Conservation (phyloP, 1,140 invertebrate genomes). For the Sitodiplosis mosellana region DNA sequence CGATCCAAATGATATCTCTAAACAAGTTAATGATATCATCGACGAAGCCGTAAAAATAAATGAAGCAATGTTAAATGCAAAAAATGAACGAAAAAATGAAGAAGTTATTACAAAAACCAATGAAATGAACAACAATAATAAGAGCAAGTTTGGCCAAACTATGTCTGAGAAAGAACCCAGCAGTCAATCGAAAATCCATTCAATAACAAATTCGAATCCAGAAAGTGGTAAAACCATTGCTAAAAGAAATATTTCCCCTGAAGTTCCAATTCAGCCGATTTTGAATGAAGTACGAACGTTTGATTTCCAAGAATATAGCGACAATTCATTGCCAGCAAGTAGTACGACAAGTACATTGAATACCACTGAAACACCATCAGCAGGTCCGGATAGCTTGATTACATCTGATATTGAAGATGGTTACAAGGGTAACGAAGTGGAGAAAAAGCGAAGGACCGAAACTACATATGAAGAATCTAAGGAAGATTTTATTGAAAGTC, state of each 20-base stretch:
- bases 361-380: neutral
- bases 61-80: neutral
- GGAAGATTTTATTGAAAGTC: neutral
- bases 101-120: neutral
- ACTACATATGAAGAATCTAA: constrained; percentile 1
- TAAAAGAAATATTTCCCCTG: neutral
- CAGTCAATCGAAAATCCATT: too few species aligned
- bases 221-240: too few species aligned
- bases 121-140: too few species aligned
- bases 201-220: too few species aligned
- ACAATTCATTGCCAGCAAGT: neutral
- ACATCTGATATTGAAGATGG: constrained; percentile 5
- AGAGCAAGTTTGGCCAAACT: too few species aligned
- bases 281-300: constrained; percentile 6
- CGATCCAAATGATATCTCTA: neutral
- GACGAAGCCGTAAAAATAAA: neutral
- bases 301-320: constrained; percentile 5
- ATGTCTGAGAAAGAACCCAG: too few species aligned
- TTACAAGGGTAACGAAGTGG: constrained; percentile 1
- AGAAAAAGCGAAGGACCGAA: too few species aligned
- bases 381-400: constrained; percentile 1
- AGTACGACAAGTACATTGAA: neutral
- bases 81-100: neutral
- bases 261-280: constrained; percentile 9
- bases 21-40: neutral